Base-by-base conservation (phyloP, 2,113 vertebrate species). In the Brachionichthys hirsutus region DNA sequence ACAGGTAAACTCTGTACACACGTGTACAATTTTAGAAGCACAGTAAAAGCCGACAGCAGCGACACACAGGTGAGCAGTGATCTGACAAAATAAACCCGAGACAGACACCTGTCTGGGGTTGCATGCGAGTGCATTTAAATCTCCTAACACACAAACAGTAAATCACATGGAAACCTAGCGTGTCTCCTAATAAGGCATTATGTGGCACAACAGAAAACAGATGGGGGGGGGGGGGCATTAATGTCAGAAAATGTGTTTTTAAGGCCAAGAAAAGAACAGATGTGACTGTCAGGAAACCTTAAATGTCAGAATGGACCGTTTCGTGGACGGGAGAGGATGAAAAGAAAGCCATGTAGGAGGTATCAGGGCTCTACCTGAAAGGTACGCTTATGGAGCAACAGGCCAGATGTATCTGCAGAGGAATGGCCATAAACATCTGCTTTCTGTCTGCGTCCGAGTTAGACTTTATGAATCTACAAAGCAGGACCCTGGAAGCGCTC, bases 111-210 rank as follows among this genome's bases (percentile, higher is more conserved):
- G 43, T 49, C 24, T 63, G 45, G 65, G 72, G 62, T 30, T 63
- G 61, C 67, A 65, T 71, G 77, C 70, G 41, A 80, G 77, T 69
- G 67, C 62, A 67, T 52, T 57, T 73, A 68, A 70, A 67, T 74
- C n/a, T n/a, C 58, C 43, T 50, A 77, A 66, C 54, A 50, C 76
- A 79, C 74, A 77, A 81, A 78, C 75, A 55, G 52, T 64, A 77
- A 47, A 54, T 66, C 55, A 88, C 73, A 86, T 78, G 69, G 53
- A 83, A 80, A 81, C 57, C 67, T 76, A 82, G 72, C 43, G 71
- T 81, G 72, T 76, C n/a, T n/a, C 78, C 60, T 78, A 81, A 70
- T 89, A 91, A 90, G 89, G 86, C 90, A 90, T 78, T 84, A 78
- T 79, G 88, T 88, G 90, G 78, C 73, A 65, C 75, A 81, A 62